Base-by-base conservation (phyloP, 2,888 invertebrate genomes). In the Phortica magna region DNA sequence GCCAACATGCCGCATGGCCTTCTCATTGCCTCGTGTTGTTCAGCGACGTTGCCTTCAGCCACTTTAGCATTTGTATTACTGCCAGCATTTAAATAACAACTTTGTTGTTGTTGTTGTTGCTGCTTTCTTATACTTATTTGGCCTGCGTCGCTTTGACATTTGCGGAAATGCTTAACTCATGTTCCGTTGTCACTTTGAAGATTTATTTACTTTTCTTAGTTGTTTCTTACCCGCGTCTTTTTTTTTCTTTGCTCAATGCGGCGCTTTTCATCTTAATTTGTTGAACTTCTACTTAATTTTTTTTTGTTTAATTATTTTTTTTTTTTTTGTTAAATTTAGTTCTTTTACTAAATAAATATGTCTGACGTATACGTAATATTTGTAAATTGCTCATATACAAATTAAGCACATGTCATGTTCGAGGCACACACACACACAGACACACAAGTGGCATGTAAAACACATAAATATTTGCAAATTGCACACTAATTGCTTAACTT, bases 161-260 rank as follows among this genome's bases (percentile, higher is more conserved):
- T 55, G 55, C 7, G 14, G 85, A 85, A 88, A 88, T 88, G 88
- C 87, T 85, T 88, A 85, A 88, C 88, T 88, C 88, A 83, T 85
- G 88, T 85, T 85, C 84, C 1, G 1, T 1, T 31, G 31, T 31
- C 31, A 31, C 31, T 31, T 31, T 31, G 31, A 31, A 31, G 31
- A 31, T 31, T 31, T 31, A 31, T 31, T 31, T 31, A 31, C 31
- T 31, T 31, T 31, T n/a, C n/a, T n/a, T n/a, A n/a, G n/a, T n/a
- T 31, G 84, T 88, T 84, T 85, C 82, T 85, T 84, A n/a, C n/a
- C n/a, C n/a, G n/a, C n/a, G n/a, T 87, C 87, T 88, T 80, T 88
- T 80, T 85, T 88, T 85, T 87, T 87, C 83, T 86, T 79, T 78
- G 0, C n/a, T n/a, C n/a, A n/a, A n/a, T n/a, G n/a, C n/a, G n/a